Evolutionary conservation across 2,113 vertebrate genomes (phyloP).

Genomic region (Entelurus aequoreus): DNA sequence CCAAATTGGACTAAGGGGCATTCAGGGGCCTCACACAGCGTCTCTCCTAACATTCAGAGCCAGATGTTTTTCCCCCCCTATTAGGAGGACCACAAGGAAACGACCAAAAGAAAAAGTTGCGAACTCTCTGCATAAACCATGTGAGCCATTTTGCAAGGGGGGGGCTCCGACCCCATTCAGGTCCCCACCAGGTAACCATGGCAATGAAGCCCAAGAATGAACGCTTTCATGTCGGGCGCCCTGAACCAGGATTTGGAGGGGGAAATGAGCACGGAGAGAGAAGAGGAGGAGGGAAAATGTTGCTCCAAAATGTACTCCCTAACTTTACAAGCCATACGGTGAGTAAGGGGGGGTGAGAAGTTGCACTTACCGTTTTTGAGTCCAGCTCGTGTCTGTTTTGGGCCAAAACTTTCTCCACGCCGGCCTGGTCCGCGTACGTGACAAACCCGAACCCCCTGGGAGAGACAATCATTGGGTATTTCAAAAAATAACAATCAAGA

Average conservation of each 20-base stretch:
- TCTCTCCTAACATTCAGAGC: constrained; percentile 15
- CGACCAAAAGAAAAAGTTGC: constrained; percentile 14
- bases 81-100: constrained; percentile 20
- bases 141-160: constrained; percentile 50
- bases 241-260: constrained; percentile 66
- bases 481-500: background rate
- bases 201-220: constrained; percentile 74
- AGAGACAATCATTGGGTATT: background rate
- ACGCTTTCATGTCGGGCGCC: constrained; percentile 73
- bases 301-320: constrained; percentile 47
- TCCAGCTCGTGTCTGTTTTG: constrained; percentile 95
- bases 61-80: background rate
- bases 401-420: constrained; percentile 95
- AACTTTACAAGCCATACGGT: constrained; percentile 63
- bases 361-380: constrained; percentile 90
- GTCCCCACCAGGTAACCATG: constrained; percentile 72
- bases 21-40: constrained; percentile 25
- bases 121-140: constrained; percentile 42
- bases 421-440: constrained; percentile 91
- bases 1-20: background rate
- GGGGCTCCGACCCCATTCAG: constrained; percentile 61
- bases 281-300: constrained; percentile 18
- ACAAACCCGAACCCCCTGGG: constrained; percentile 94
- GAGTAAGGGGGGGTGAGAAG: constrained; percentile 32
- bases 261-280: constrained; percentile 61